These are phyloP conservation scores for Speoplatyrhinus poulsoni DNA, from an alignment of 2,113 vertebrate species.

Conservation along the genomic window DNA sequence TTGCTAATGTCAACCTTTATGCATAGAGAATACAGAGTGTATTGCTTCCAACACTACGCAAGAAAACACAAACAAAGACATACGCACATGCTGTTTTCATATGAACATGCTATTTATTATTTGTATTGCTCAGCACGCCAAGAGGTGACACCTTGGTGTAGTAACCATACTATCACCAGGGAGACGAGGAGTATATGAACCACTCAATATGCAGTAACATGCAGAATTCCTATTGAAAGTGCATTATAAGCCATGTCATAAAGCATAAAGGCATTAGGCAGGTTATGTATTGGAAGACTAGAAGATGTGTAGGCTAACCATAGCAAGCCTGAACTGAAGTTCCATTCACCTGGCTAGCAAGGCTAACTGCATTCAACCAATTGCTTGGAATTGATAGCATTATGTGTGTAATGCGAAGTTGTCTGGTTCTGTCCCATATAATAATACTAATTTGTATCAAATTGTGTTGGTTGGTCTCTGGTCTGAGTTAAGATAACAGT, in stretches of 20 bases:
- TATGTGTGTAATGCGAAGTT: conserved; percentile 12
- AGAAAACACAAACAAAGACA: neutral
- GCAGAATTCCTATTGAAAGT: too few species aligned
- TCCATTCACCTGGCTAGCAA: neutral
- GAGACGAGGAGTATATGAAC: too few species aligned
- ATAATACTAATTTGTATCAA: neutral
- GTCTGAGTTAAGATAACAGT: conserved; percentile 26
- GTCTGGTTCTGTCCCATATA: neutral
- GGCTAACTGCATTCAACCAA: conserved; percentile 3
- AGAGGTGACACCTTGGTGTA: too few species aligned
- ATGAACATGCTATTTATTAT: too few species aligned
- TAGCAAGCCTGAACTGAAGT: neutral
- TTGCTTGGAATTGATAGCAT: conserved; percentile 33
- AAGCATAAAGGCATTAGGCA: too few species aligned
- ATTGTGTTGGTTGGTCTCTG: conserved; percentile 4
- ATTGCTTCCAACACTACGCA: neutral
- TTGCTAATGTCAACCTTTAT: neutral
- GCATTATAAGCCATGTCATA: too few species aligned
- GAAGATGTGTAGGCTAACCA: too few species aligned
- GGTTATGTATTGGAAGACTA: too few species aligned
- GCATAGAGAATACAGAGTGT: too few species aligned
- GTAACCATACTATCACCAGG: too few species aligned
- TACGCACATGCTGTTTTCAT: neutral
- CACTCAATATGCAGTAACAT: too few species aligned
- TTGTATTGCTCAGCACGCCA: too few species aligned